Conservation (phyloP, 2,113 vertebrate species). For the Podocnemis expansa region DNA sequence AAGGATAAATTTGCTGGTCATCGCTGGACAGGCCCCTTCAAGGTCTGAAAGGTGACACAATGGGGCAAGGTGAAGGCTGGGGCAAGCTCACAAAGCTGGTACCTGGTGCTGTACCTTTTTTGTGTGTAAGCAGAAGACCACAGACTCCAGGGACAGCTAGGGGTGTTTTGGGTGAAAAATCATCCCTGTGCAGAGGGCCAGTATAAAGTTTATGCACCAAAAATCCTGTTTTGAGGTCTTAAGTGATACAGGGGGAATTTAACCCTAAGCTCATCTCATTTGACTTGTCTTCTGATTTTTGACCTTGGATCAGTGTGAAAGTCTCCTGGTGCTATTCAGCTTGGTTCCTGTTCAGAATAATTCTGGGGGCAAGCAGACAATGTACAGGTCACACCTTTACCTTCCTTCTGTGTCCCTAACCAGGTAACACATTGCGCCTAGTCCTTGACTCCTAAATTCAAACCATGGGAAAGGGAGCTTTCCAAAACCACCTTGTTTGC, state of each 20-base stretch:
- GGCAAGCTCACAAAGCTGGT: background rate
- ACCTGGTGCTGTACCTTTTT: background rate
- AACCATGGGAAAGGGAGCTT: rapidly evolving
- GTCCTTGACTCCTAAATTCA: background rate
- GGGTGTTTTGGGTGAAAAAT: background rate
- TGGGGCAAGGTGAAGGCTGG: background rate
- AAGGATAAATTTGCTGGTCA: background rate
- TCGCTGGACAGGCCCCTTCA: background rate
- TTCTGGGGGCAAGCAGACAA: background rate
- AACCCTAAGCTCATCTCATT: background rate
- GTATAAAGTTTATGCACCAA: background rate
- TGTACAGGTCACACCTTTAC: background rate
- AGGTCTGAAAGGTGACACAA: background rate
- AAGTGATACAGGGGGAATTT: background rate
- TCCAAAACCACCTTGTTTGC: rapidly evolving
- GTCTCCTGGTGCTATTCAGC: no score
- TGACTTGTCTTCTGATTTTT: background rate
- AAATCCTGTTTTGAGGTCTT: background rate
- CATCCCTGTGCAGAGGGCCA: background rate
- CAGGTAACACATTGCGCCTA: no score
- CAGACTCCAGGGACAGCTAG: background rate
- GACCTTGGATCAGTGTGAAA: background rate
- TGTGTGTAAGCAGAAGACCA: background rate
- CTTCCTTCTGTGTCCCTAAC: background rate
- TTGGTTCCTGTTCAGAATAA: background rate